Evolutionary conservation across 30 jellyfish, hydroid and myxozoan genomes (phyloP).

Genomic region (Aurelia aurita): DNA sequence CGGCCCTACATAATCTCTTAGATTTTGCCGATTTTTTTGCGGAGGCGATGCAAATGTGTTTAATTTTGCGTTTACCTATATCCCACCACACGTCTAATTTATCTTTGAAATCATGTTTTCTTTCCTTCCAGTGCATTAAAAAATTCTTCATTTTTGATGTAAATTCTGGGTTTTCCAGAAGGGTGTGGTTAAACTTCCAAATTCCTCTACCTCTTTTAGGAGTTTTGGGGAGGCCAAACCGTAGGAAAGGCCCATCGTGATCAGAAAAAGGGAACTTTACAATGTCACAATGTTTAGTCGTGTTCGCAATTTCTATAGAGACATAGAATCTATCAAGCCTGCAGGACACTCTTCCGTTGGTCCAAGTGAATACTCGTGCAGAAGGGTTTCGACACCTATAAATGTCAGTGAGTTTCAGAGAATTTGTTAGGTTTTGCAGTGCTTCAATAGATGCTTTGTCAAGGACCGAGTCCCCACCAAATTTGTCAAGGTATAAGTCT

Average conservation of each 20-base stretch:
- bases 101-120: too few species aligned
- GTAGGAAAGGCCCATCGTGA: slow-evolving; percentile 10
- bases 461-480: too few species aligned
- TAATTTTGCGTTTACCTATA: slow-evolving; percentile 10
- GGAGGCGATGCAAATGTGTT: slow-evolving; percentile 1
- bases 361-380: not conserved
- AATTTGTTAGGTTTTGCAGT: not conserved
- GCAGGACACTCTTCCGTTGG: not conserved
- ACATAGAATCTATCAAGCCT: slow-evolving; percentile 2
- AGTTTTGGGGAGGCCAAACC: too few species aligned
- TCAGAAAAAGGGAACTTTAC: slow-evolving; percentile 17
- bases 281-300: not conserved
- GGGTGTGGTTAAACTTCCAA: too few species aligned
- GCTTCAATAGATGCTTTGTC: not conserved
- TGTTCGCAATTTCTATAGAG: not conserved
- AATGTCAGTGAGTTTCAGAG: not conserved
- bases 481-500: too few species aligned
- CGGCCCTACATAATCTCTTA: not conserved
- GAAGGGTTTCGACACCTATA: not conserved
- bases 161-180: too few species aligned
- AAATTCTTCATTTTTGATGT: too few species aligned
- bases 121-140: too few species aligned
- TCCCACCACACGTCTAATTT: slow-evolving; percentile 31
- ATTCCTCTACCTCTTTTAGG: too few species aligned
- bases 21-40: slow-evolving; percentile 1